Conservation (phyloP, 2,888 invertebrate genomes). For the Stenoptilia bipunctidactyla region DNA sequence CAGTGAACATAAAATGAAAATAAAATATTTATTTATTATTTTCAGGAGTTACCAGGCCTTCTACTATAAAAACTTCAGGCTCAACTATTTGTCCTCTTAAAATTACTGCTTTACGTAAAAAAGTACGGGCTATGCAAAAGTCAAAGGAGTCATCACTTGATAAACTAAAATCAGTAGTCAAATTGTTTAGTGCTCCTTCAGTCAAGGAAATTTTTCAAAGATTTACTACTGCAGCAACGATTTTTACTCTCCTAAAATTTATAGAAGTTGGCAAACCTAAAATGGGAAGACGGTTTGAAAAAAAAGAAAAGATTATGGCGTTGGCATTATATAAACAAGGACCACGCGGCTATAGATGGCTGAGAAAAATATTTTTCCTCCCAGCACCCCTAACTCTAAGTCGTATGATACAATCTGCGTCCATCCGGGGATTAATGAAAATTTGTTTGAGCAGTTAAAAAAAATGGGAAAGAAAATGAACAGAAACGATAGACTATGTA, state of each 20-base stretch:
- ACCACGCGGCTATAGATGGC: conserved; percentile 8
- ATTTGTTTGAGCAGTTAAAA: conserved; percentile 12
- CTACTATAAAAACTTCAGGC: neutral
- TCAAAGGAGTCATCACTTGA: neutral
- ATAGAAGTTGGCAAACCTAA: conserved; percentile 9
- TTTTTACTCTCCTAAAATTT: conserved; percentile 10
- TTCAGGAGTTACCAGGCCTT: neutral
- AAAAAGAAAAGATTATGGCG: conserved; percentile 13
- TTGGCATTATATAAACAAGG: conserved; percentile 10
- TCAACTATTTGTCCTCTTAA: neutral
- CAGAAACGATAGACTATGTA: conserved; percentile 4
- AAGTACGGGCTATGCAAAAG: neutral
- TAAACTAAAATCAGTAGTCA: neutral
- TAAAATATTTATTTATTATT: neutral
- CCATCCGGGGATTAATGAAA: conserved; percentile 14
- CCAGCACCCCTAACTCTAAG: conserved; percentile 12
- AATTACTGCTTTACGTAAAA: neutral
- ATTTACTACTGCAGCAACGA: conserved; percentile 6
- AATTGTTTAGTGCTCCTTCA: neutral
- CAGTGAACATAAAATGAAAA: neutral
- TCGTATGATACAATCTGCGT: conserved; percentile 8
- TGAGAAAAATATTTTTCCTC: conserved; percentile 13
- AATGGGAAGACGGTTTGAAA: conserved; percentile 11
- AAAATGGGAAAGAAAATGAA: conserved; percentile 7
- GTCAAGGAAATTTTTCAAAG: conserved; percentile 2